Conservation (phyloP, 1,140 invertebrate species). For the Microvelia longipes region DNA sequence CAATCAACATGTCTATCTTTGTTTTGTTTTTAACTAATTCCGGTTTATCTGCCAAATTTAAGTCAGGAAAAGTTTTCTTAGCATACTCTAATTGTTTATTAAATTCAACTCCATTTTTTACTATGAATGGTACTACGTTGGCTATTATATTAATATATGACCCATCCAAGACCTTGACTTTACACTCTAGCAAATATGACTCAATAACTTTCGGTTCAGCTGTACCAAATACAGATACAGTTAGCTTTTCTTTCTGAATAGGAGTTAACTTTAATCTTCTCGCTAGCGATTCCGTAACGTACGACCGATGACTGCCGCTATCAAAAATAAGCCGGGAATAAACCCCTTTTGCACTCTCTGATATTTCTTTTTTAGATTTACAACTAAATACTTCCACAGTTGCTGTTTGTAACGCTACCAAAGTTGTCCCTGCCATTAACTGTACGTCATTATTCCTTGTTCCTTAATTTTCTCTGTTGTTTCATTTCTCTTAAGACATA, state of each 20-base stretch:
- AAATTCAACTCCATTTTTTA: background rate
- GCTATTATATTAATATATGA: background rate
- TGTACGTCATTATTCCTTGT: background rate
- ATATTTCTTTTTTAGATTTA: too few species aligned
- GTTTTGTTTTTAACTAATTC: background rate
- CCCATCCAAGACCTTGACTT: background rate
- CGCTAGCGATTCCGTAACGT: background rate
- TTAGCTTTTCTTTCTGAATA: background rate
- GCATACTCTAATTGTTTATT: background rate
- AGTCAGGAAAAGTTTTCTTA: background rate
- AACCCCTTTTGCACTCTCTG: background rate
- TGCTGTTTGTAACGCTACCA: background rate
- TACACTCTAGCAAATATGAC: background rate
- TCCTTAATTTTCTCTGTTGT: background rate
- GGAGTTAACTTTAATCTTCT: background rate
- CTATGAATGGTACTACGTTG: background rate
- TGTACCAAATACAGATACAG: background rate
- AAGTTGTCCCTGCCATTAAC: background rate
- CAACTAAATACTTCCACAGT: background rate
- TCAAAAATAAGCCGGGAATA: background rate
- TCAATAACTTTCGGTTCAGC: background rate
- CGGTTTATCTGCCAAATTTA: background rate
- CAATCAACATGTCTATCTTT: background rate
- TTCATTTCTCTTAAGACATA: background rate
- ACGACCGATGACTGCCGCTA: background rate